Evolutionary conservation across 1,140 invertebrate species (phyloP).

Genomic region (Drosophila santomea): DNA sequence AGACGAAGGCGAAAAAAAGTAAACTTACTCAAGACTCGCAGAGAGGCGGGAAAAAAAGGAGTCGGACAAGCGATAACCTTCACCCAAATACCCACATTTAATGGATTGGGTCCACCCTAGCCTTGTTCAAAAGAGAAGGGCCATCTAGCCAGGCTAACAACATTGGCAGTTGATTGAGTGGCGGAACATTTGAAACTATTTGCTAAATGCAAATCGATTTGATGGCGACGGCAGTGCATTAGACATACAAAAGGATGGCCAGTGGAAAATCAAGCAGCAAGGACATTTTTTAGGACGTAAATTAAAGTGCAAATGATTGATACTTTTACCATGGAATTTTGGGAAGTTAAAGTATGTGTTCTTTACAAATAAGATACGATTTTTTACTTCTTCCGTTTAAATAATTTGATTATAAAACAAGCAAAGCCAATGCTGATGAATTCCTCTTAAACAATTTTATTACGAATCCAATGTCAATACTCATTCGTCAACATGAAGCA

Average conservation of each 20-base stretch:
- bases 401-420: no score
- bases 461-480: no score
- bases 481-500: not conserved
- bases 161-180: constrained; percentile 1
- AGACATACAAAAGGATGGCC: not conserved
- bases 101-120: constrained; percentile 7
- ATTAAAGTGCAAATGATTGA: not conserved
- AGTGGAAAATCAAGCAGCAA: not conserved
- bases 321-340: no score
- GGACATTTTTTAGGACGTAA: no score
- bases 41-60: constrained; percentile 20
- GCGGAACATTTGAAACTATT: constrained; percentile 8
- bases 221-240: not conserved
- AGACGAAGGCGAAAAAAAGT: not conserved
- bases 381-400: no score
- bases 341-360: no score
- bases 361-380: no score
- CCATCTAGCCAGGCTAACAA: not conserved
- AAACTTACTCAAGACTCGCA: no score
- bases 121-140: constrained; percentile 28
- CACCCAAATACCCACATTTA: constrained; percentile 50
- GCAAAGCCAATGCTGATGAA: no score
- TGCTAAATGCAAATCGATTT: constrained; percentile 1
- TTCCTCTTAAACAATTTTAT: no score
- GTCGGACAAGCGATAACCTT: constrained; percentile 53